Evolutionary conservation across 2,797 vertebrate genomes (phyloP).

Genomic region (Lagocephalus sceleratus): DNA sequence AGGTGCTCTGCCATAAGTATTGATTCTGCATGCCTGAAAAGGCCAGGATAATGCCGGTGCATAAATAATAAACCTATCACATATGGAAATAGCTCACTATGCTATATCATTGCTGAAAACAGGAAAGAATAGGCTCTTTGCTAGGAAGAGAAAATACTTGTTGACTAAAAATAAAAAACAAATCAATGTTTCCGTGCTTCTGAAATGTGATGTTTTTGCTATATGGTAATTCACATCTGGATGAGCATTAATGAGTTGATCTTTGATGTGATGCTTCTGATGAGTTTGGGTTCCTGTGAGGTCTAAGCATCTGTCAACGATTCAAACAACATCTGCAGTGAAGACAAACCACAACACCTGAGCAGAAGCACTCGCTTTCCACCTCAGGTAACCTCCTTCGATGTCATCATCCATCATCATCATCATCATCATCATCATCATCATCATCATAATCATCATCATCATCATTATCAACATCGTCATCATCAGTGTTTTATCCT

Average conservation of each 20-base stretch:
- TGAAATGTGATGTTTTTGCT: conserved; percentile 4
- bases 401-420: conserved; percentile 6
- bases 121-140: conserved; percentile 14
- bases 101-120: conserved; percentile 44
- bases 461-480: too few relatives aligned
- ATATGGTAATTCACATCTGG: conserved; percentile 28
- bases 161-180: conserved; percentile 21
- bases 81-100: conserved; percentile 48
- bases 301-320: conserved; percentile 70
- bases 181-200: conserved; percentile 16
- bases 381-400: conserved; percentile 34
- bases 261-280: conserved; percentile 76
- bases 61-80: conserved; percentile 73
- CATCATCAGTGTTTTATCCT: conserved; percentile 33
- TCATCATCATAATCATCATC: too few relatives aligned
- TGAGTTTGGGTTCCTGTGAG: conserved; percentile 57
- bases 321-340: conserved; percentile 67
- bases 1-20: conserved; percentile 49
- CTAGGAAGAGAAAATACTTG: conserved; percentile 20
- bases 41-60: conserved; percentile 63
- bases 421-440: too few relatives aligned
- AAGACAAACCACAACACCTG: conserved; percentile 56
- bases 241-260: conserved; percentile 51
- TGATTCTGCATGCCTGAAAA: conserved; percentile 76
- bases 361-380: conserved; percentile 27